Evolutionary conservation across 2,888 invertebrate species (phyloP), one percentile per base, ranked within the genome.

Genomic region (Pachycephus smyrnensis): DNA sequence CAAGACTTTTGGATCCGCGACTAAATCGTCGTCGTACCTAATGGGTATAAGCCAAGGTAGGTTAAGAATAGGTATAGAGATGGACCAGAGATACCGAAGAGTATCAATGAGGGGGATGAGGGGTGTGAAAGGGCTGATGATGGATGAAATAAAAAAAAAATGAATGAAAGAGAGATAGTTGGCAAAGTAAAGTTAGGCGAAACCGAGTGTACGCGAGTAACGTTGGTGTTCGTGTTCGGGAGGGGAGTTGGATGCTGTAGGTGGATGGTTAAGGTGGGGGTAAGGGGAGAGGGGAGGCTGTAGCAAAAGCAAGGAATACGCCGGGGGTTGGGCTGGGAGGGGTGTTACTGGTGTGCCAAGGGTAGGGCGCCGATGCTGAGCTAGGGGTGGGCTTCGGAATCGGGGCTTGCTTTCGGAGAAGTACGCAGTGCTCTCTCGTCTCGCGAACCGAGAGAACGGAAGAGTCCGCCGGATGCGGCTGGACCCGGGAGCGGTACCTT

Each of bases 371-470:
- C 80, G 84, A 82, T 80, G 40, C 77, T 81, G 82, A 84, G 15
- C 40, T 40, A 3, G 69, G 69, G 69, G 69, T 69, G 69, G 69
- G 69, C 15, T 69, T 30, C 4, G 82, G 86, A 85, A 87, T 85
- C 85, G 85, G 88, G 87, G 86, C 77, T 85, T 84, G 88, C 85
- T 87, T 84, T 86, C 85, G 77, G 85, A 83, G 82, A 82, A 84
- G 85, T 82, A 86, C 87, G 86, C 88, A 88, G 88, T 88, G 85
- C 85, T 87, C 87, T 84, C 86, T 84, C 86, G 87, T 84, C 85
- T 86, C 86, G 88, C 87, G 87, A 30, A 83, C 86, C 86, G 88
- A 85, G 87, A 84, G 83, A 85, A 86, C 83, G 85, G 83, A 40
- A 15, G 40, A n/a, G n/a, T 32, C 40, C 40, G 40, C 40, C 40